phyloP scores from a whole-genome alignment of 2,113 vertebrate species.

The Thunnus maccoyii region DNA sequence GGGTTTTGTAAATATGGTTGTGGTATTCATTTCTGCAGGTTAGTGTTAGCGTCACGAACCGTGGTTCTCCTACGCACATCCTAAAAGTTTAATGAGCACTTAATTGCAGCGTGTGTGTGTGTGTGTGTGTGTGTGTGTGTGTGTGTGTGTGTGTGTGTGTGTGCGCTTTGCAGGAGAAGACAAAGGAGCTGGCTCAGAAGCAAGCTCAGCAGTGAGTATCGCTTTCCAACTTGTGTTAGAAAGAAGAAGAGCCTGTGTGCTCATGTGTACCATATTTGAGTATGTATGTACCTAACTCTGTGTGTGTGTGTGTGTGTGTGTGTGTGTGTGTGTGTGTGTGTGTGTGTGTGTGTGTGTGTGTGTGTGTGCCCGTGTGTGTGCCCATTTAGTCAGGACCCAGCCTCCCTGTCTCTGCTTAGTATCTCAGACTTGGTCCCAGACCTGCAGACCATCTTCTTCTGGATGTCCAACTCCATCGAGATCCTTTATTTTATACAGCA shows the following conservation, averaged over 20 bases:
- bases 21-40: constrained; percentile 41
- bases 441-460: constrained; percentile 94
- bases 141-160: constrained; percentile 42
- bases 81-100: constrained; percentile 82
- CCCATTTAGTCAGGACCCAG: constrained; percentile 90
- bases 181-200: constrained; percentile 96
- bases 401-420: constrained; percentile 86
- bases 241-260: constrained; percentile 23
- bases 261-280: constrained; percentile 15
- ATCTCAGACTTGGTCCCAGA: constrained; percentile 92
- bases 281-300: constrained; percentile 5
- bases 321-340: constrained; percentile 51
- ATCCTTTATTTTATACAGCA: constrained; percentile 96
- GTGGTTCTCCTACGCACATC: constrained; percentile 61
- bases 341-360: constrained; percentile 30
- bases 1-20: constrained; percentile 47
- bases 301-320: constrained; percentile 14
- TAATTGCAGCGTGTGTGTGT: constrained; percentile 74
- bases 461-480: constrained; percentile 97
- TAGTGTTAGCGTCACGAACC: constrained; percentile 35
- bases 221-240: constrained; percentile 65
- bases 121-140: constrained; percentile 59
- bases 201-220: constrained; percentile 96
- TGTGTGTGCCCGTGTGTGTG: constrained; percentile 40
- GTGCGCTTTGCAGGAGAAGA: constrained; percentile 90